Evolutionary conservation across 2,888 invertebrate genomes (phyloP).

Genomic region (Acronicta psi): DNA sequence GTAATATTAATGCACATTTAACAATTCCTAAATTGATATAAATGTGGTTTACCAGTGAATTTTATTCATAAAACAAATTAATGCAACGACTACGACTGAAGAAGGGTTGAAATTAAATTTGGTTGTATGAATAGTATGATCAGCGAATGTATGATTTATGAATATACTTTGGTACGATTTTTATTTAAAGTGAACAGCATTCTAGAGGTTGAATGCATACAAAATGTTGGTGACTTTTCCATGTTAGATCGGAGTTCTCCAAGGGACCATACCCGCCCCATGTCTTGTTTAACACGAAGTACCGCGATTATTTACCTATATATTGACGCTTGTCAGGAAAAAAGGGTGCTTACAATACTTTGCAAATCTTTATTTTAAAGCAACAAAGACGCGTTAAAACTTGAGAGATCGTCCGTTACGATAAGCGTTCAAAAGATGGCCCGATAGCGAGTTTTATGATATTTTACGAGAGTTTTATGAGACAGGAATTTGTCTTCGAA

Average conservation of each 20-base stretch:
- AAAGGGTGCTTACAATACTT: not conserved
- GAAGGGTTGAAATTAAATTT: no score
- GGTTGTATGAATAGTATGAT: no score
- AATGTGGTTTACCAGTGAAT: no score
- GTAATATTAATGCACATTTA: no score
- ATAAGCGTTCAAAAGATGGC: constrained; percentile 41
- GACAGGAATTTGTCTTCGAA: constrained; percentile 52
- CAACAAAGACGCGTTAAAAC: constrained; percentile 24
- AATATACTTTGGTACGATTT: no score
- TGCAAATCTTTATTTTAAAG: constrained; percentile 10
- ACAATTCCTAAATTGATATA: no score
- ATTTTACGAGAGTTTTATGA: constrained; percentile 59
- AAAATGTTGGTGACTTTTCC: no score
- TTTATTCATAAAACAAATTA: no score
- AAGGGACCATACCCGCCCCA: constrained; percentile 12
- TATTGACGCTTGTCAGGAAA: not conserved
- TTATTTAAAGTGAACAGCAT: no score
- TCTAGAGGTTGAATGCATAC: no score
- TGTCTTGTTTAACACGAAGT: not conserved
- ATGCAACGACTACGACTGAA: no score
- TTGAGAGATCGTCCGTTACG: constrained; percentile 28
- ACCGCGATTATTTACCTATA: not conserved
- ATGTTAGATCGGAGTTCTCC: constrained; percentile 4
- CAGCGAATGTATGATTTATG: no score
- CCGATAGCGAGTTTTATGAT: constrained; percentile 45